Base-by-base conservation (phyloP, 2,888 invertebrate species). In the Cantharis rustica region DNA sequence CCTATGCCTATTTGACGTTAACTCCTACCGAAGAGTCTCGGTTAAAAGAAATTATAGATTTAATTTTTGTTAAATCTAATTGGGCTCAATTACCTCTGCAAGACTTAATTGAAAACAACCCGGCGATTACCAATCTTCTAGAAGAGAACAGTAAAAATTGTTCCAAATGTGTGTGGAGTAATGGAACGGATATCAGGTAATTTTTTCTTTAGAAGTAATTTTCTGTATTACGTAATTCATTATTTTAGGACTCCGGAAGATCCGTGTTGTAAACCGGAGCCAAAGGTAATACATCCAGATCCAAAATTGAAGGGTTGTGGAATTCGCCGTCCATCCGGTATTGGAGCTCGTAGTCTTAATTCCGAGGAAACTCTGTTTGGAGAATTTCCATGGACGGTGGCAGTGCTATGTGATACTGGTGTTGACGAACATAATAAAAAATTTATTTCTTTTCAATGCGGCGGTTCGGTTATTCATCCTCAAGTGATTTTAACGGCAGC, bases 301-400 rank as follows among this genome's bases (percentile, higher is more conserved):
- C 84, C 87, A 0, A 78, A 64, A 66, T 81, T 84, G 2, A 83
- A 75, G 0, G 92, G 93, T 9, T 96, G 96, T 83, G 96, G 96
- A 0, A 90, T 90, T 84, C 90, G 93, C n/a, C 93, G 95, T 84
- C 89, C 91, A 0, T 90, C 93, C 0, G 96, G 96, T 0, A 91
- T 95, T 0, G 93, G 93, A 3, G 92, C 93, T 82, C 89, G 93
- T 16, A 10, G 1, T 27, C 95, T 94, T 47, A 92, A 91, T 0
- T 90, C 93, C 79, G 90, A 91, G 61, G 95, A 95, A 85, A 90
- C 91, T 0, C 92, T 94, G 82, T 95, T 93, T 80, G 95, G 92
- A 0, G 95, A 95, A 86, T 95, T 94, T 85, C 95, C 95, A 0
- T 96, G 95, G 95, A 94, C 95, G 93, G 92, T 93, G 0, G 95